Percentiles rank a stretch among this genome's conserved stretches.
These are phyloP conservation scores for Dendrocincla tyrannina DNA, from an alignment of 2,797 vertebrate genomes.

Conservation along the genomic window DNA sequence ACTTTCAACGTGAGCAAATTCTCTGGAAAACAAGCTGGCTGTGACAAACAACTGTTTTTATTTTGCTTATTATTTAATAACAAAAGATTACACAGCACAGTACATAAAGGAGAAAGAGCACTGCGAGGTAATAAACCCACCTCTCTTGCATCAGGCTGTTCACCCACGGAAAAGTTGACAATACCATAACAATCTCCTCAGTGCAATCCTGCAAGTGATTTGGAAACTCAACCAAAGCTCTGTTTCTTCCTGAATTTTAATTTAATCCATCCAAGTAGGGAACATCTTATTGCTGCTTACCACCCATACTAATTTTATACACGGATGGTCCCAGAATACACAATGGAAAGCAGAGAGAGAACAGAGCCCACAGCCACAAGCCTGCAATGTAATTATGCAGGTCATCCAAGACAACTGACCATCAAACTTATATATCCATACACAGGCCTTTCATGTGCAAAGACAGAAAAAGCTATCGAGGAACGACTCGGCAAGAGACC, in stretches of 20 bases:
- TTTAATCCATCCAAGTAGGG: slow-evolving; percentile 25
- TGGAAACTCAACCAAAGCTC: slow-evolving; percentile 34
- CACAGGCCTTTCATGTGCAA: neutral
- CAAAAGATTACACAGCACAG: slow-evolving; percentile 35
- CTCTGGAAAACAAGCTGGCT: slow-evolving; percentile 38
- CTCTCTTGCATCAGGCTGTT: neutral
- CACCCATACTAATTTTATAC: neutral
- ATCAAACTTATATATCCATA: neutral
- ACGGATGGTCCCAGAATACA: neutral
- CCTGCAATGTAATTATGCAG: neutral
- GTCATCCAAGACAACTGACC: slow-evolving; percentile 11
- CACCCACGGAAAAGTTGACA: neutral
- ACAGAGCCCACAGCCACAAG: neutral
- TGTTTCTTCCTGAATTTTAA: slow-evolving; percentile 50
- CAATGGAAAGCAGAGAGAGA: neutral
- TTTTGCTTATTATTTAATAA: slow-evolving; percentile 65
- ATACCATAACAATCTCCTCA: slow-evolving; percentile 21
- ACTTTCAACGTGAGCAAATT: slow-evolving; percentile 58
- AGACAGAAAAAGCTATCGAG: neutral
- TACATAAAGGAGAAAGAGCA: neutral
- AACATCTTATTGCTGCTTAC: slow-evolving; percentile 36
- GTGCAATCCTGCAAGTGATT: slow-evolving; percentile 7
- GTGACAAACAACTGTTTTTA: slow-evolving; percentile 63
- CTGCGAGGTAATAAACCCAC: neutral
- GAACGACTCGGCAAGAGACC: neutral